phyloP scores from a whole-genome alignment of 2,797 vertebrate genomes.

The Peromyscus eremicus region DNA sequence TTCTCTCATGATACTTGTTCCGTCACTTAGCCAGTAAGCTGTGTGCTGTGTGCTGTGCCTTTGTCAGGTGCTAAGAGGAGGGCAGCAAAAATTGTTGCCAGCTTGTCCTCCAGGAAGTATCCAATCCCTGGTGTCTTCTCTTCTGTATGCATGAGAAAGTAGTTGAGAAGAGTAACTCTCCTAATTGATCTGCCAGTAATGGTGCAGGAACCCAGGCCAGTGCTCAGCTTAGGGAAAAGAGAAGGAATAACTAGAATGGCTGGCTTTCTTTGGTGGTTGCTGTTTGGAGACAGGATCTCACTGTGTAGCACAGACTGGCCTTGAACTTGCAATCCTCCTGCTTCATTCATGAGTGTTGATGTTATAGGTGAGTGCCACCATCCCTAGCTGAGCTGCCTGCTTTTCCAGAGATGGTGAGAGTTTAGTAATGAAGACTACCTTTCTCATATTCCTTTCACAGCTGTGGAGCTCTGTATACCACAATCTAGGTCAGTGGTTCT shows the following conservation, averaged over 20 bases:
- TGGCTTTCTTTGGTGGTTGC: neutral
- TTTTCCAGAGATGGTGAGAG: neutral
- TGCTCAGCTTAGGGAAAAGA: neutral
- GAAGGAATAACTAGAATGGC: neutral
- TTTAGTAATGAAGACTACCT: conserved; percentile 41
- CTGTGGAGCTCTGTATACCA: neutral
- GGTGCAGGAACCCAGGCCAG: neutral
- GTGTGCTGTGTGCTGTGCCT: neutral
- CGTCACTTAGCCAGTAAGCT: neutral
- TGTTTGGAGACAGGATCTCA: neutral
- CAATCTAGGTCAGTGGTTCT: neutral
- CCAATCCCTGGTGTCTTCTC: neutral
- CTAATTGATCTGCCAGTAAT: neutral
- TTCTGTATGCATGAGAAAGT: neutral
- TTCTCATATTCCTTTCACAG: neutral
- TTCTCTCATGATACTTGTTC: neutral
- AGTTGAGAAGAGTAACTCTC: neutral
- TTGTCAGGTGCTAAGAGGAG: neutral
- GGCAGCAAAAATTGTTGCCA: neutral
- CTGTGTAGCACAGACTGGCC: neutral
- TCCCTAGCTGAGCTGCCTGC: neutral
- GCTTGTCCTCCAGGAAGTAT: neutral
- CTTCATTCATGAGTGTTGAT: neutral
- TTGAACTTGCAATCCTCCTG: neutral
- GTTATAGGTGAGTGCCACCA: neutral